Base-by-base conservation (phyloP, 2,888 invertebrate species). In the Andrena praecox region DNA sequence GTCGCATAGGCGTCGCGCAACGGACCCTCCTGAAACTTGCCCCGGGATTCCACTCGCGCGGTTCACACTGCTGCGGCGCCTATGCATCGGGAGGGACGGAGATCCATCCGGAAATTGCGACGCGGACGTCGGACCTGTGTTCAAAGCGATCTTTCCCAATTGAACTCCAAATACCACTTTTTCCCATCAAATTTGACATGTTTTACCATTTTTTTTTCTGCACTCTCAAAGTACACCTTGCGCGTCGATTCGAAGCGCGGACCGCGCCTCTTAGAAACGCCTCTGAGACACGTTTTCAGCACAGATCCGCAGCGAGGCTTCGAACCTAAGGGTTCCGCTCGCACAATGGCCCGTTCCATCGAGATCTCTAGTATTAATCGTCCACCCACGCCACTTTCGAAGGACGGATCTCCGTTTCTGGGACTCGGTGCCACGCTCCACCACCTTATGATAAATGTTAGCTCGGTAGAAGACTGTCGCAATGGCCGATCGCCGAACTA, bases 371-470 rank as follows among this genome's bases (percentile, higher is more conserved):
- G 63, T 54, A 0, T 7, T 20, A 56, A 16, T 27, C 27, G 20
- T 16, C 7, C 35, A 16, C 12, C 1, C 27, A 62, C n/a, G 62
- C 20, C 60, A 33, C 42, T 48, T 29, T 24, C 8, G 74, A 29
- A 59, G 59, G 71, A 85, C 80, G 80, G 84, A 83, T 84, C 89
- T 88, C 66, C 83, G 85, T 80, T 80, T 73, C 79, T 66, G 73
- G 67, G 78, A 86, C 87, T 89, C 90, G 90, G 84, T 86, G 85
- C 88, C 85, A 81, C 63, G 80, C 85, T 88, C 87, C 89, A 74
- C 72, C 74, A 82, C 86, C 82, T 88, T 89, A 84, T 71, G 71
- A 86, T 91, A 88, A 87, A 88, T 91, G 89, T 91, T 91, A 91
- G 91, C 82, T 89, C 80, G 88, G 81, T 91, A 88, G 86, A 86